These are phyloP conservation scores for Drosophila gunungcola DNA, from an alignment of 1,140 invertebrate genomes.

Conservation along the genomic window DNA sequence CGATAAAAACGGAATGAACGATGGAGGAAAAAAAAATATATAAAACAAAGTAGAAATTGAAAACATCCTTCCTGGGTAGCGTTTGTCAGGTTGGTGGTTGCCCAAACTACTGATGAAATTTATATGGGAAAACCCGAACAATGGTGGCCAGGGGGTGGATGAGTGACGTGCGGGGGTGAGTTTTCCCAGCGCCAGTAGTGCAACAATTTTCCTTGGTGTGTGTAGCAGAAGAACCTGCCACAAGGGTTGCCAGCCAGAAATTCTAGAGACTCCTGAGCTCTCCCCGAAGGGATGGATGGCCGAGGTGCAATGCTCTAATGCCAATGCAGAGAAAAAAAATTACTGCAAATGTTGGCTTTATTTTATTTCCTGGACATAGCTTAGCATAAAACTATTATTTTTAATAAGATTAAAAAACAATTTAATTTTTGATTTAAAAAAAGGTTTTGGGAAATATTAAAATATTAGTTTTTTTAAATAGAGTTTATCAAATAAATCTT, in stretches of 20 bases:
- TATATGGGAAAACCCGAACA: conserved; percentile 54
- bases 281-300: conserved; percentile 23
- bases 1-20: conserved; percentile 66
- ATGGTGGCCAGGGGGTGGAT: conserved; percentile 9
- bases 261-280: conserved; percentile 35
- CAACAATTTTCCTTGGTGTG: conserved; percentile 64
- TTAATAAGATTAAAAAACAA: too few species aligned
- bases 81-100: conserved; percentile 39
- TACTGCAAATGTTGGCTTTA: too few species aligned
- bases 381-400: too few species aligned
- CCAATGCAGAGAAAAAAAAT: conserved; percentile 27
- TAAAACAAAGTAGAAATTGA: conserved; percentile 83
- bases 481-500: too few species aligned
- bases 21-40: conserved; percentile 48
- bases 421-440: neutral
- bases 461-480: too few species aligned
- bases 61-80: conserved; percentile 73
- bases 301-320: conserved; percentile 35
- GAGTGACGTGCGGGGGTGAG: conserved; percentile 33
- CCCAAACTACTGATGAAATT: conserved; percentile 61
- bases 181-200: conserved; percentile 46
- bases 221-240: conserved; percentile 59
- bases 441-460: too few species aligned
- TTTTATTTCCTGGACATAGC: too few species aligned
- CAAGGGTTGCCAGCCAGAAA: conserved; percentile 70